Conservation (phyloP, 2,888 invertebrate species). For the Stenotaenia linearis region DNA sequence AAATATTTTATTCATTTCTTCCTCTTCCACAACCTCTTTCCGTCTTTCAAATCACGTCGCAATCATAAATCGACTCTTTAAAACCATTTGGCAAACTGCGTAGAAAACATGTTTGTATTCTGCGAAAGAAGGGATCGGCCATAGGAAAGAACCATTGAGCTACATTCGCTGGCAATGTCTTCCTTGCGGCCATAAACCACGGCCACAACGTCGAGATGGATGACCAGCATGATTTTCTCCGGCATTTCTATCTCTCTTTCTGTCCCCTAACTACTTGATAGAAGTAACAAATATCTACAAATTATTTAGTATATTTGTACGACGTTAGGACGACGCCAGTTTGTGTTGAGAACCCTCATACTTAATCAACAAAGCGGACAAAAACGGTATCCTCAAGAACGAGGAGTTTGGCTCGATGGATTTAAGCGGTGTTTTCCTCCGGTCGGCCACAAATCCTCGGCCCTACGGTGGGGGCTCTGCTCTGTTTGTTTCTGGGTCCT, state of each 20-base stretch:
- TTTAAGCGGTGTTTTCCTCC: constrained; percentile 1
- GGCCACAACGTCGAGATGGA: not conserved
- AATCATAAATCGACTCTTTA: constrained; percentile 14
- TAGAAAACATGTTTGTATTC: constrained; percentile 19
- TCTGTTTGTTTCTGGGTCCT: not conserved
- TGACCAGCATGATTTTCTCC: not conserved
- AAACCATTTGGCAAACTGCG: constrained; percentile 19
- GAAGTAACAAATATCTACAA: not conserved
- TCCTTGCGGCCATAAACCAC: constrained; percentile 2
- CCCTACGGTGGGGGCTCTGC: not conserved
- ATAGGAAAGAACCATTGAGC: not conserved
- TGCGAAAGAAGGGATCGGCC: not conserved
- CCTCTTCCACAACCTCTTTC: not conserved
- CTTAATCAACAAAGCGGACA: not conserved
- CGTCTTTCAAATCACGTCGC: not conserved
- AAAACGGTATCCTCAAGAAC: not conserved
- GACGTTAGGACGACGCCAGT: not conserved
- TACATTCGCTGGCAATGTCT: not conserved
- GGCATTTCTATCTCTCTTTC: not conserved
- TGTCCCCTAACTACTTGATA: not conserved
- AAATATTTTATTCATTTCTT: not conserved
- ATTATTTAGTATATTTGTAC: not conserved
- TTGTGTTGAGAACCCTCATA: not conserved
- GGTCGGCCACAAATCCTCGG: constrained; percentile 7
- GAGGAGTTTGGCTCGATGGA: not conserved